Evolutionary conservation across 1,140 invertebrate species (phyloP).

Genomic region (Oscheius sp.): DNA sequence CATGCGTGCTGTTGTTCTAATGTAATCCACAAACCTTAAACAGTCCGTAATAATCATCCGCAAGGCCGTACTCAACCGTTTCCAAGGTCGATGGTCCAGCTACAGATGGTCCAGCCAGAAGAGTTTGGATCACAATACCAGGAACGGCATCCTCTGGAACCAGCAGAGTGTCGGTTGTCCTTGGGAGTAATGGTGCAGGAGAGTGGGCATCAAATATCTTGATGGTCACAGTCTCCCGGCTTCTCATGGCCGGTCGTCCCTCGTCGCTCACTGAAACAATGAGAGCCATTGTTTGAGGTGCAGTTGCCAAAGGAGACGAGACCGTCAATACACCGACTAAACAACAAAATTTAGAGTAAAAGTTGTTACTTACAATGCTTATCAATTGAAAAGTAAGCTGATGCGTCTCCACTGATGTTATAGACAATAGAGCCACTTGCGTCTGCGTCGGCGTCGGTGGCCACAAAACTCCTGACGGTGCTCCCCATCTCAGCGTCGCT

Average conservation of each 20-base stretch:
- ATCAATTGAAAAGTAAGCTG: background rate
- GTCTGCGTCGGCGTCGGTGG: slow-evolving; percentile 48
- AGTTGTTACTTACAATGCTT: slow-evolving; percentile 12
- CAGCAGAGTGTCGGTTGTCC: slow-evolving; percentile 28
- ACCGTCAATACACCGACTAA: background rate
- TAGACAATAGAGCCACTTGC: slow-evolving; percentile 40
- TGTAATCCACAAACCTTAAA: background rate
- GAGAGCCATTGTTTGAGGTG: slow-evolving; percentile 10
- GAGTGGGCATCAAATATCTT: slow-evolving; percentile 46
- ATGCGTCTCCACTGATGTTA: slow-evolving; percentile 23
- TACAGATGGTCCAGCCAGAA: slow-evolving; percentile 46
- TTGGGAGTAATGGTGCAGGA: slow-evolving; percentile 41
- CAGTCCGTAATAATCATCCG: slow-evolving; percentile 33
- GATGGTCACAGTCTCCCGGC: slow-evolving; percentile 32
- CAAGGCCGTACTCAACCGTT: slow-evolving; percentile 39
- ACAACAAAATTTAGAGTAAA: background rate
- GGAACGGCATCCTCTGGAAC: slow-evolving; percentile 31
- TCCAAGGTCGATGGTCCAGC: background rate
- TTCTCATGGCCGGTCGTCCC: slow-evolving; percentile 49
- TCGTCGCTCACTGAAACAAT: slow-evolving; percentile 43
- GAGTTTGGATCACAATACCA: slow-evolving; percentile 45
- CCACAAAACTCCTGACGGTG: slow-evolving; percentile 37
- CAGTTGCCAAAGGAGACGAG: background rate
- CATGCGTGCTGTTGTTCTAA: background rate
- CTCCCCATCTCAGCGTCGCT: slow-evolving; percentile 24